Base-by-base conservation (phyloP, 2,113 vertebrate genomes). In the Argyrosomus japonicus region DNA sequence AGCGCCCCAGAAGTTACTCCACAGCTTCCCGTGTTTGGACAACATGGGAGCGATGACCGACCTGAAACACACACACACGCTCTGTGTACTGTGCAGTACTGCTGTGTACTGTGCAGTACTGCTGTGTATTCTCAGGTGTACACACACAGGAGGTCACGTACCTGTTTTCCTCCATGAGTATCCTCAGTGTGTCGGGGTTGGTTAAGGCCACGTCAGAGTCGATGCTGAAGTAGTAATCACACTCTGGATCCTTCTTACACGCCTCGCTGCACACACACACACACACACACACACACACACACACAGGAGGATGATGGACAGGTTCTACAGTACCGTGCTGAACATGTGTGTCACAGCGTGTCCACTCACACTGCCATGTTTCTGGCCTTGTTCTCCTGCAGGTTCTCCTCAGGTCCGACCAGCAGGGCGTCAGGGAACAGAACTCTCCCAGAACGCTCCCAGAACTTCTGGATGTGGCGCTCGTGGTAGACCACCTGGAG, bases 1-100 rank as follows among this genome's bases (percentile, higher is more conserved):
- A 47, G 93, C 93, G 0, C 93, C 93, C 93, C 93, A 93, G 87
- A 93, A 93, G 90, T 93, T 93, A 54, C 93, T 91, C 93, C 93
- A 93, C 75, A 93, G 89, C 56, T 93, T 93, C 53, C 93, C 93
- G 4, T 93, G 90, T 85, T 48, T 86, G 79, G 93, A 93, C 70
- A 93, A 21, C 88, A 93, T 92, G 29, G 93, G 93, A 0, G 93
- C 93, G 0, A 93, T 85, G 0, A 93, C 91, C 0, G 89, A 58
- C 82, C 93, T 93, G 88, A 17, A 36, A 36, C 36, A 36, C 36
- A 36, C 36, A 32, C 32, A 36, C 36, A 36, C 36, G 0, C 36
- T 36, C 36, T 36, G 36, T 36, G 36, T 36, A 36, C 36, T 36
- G 47, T 43, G 11, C 1, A 17, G 17, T 19, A n/a, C 15, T 57